phyloP scores from a whole-genome alignment of 2,113 vertebrate genomes.

The Aphyosemion australe region DNA sequence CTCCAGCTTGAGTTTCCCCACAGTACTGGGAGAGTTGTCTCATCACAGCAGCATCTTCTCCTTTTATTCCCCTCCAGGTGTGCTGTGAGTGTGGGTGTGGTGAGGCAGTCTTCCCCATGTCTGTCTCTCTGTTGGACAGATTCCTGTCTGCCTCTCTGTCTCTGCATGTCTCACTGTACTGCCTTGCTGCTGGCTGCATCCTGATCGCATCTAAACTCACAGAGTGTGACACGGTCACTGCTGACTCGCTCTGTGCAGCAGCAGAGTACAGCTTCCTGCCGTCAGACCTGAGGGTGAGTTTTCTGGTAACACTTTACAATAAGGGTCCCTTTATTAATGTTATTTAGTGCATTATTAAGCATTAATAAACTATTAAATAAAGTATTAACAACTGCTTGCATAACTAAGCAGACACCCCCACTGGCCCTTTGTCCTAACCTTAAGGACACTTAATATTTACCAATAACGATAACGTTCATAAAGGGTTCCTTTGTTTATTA shows the following conservation, averaged over 20 bases:
- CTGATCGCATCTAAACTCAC: slow-evolving; percentile 82
- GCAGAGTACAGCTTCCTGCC: slow-evolving; percentile 74
- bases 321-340: too few relatives aligned
- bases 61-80: slow-evolving; percentile 60
- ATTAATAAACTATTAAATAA: too few relatives aligned
- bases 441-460: too few relatives aligned
- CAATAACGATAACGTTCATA: too few relatives aligned
- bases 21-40: neutral
- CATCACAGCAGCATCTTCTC: neutral
- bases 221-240: slow-evolving; percentile 71
- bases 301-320: too few relatives aligned
- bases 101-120: slow-evolving; percentile 79
- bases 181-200: slow-evolving; percentile 78
- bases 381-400: too few relatives aligned
- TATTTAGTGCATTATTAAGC: too few relatives aligned
- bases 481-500: too few relatives aligned
- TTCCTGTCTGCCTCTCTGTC: slow-evolving; percentile 74
- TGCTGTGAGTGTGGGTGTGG: slow-evolving; percentile 79
- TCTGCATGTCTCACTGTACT: slow-evolving; percentile 64
- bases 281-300: slow-evolving; percentile 70
- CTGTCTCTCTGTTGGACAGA: slow-evolving; percentile 80
- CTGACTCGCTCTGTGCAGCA: slow-evolving; percentile 75
- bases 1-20: neutral
- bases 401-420: too few relatives aligned
- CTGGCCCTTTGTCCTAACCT: too few relatives aligned